Percentiles rank a stretch among this genome's conserved stretches.
phyloP scores from a whole-genome alignment of 2,113 vertebrate species.

The Bubo bubo region DNA sequence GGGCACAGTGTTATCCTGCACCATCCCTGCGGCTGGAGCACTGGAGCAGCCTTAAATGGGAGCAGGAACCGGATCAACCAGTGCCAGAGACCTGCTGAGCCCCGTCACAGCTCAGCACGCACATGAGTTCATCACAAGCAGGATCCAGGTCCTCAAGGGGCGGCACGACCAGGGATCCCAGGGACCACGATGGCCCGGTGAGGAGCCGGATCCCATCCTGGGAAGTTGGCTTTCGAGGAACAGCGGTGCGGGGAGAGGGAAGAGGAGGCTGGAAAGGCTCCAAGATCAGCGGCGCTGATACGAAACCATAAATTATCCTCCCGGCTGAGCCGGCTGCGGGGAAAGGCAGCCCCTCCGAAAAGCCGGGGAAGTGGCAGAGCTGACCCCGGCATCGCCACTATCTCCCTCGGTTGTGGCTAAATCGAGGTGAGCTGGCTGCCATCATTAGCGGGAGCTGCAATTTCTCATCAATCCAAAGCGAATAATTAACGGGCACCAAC shows the following conservation, averaged over 20 bases:
- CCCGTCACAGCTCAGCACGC: not conserved
- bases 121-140: rapidly evolving
- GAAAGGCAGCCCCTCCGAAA: not conserved
- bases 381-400: not conserved
- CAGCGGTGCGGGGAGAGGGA: not conserved
- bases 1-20: rapidly evolving
- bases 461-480: not conserved
- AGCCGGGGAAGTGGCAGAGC: not conserved
- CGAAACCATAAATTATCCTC: slow-evolving; percentile 45
- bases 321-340: not conserved
- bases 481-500: not conserved
- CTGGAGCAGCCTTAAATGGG: rapidly evolving
- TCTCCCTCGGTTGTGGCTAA: not conserved
- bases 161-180: rapidly evolving
- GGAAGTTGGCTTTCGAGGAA: slow-evolving; percentile 52
- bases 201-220: not conserved
- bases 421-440: not conserved
- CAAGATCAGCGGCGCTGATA: slow-evolving; percentile 49
- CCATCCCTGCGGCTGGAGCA: rapidly evolving
- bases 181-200: rapidly evolving
- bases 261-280: slow-evolving; percentile 55
- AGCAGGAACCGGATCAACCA: rapidly evolving
- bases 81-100: not conserved
- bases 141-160: not conserved
- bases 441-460: not conserved